Conservation (phyloP, 2,113 vertebrate species). For the Carettochelys insculpta region DNA sequence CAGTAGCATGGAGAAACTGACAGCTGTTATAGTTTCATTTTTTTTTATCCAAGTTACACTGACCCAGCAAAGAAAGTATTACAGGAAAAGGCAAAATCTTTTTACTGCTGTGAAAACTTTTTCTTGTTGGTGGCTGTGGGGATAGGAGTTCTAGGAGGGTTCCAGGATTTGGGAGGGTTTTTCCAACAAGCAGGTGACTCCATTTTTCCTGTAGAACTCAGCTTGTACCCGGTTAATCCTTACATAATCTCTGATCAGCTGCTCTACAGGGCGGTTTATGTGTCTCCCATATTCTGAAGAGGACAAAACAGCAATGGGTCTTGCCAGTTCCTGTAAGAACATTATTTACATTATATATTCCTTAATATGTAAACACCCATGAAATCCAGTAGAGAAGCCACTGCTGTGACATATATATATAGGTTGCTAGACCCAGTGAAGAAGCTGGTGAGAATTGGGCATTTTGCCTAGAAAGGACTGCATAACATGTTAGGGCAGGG, state of each 20-base stretch:
- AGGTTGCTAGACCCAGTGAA: background rate
- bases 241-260: slow-evolving; percentile 11
- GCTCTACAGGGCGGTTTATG: slow-evolving; percentile 57
- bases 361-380: background rate
- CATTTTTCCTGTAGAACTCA: slow-evolving; percentile 74
- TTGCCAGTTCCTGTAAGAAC: slow-evolving; percentile 69
- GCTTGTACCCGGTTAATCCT: slow-evolving; percentile 8
- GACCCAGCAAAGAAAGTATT: background rate
- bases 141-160: slow-evolving; percentile 26
- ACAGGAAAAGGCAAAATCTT: slow-evolving; percentile 14
- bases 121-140: background rate
- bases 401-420: background rate
- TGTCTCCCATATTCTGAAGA: slow-evolving; percentile 73
- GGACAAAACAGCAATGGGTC: slow-evolving; percentile 50
- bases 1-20: slow-evolving; percentile 15
- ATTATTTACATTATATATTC: background rate
- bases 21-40: slow-evolving; percentile 19
- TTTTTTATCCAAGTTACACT: slow-evolving; percentile 25
- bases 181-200: slow-evolving; percentile 26
- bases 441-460: background rate
- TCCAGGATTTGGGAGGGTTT: slow-evolving; percentile 37
- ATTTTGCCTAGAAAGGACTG: background rate
- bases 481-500: no score
- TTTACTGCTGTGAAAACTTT: background rate
- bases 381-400: background rate